Base-by-base conservation (phyloP, 2,888 invertebrate species). In the Nomada flava region DNA sequence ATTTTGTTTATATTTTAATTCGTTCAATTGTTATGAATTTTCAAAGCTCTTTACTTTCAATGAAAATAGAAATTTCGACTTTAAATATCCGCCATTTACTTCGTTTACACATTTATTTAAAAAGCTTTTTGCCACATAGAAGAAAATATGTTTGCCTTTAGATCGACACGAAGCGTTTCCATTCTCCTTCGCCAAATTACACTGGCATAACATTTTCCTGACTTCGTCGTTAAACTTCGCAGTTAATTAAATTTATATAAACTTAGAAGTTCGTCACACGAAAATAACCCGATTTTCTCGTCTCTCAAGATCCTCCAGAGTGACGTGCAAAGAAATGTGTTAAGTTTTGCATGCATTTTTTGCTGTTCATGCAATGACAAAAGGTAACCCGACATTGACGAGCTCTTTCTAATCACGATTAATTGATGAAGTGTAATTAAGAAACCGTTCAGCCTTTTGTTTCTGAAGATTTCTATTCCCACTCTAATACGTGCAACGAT, bases 381-480 rank as follows among this genome's bases (percentile, higher is more conserved):
- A 23, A 26, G 23, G 23, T 10, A 42, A 42, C 55, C 55, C 55
- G 15, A 55, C 53, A 36, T 53, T 11, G 50, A 65, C 29, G n/a
- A 13, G 23, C 53, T 42, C 4, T 23, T 23, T 68, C 42, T 55
- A 55, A 68, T 68, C 55, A 23, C 53, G 67, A 68, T 15, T 55
- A 42, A 55, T 53, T 7, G 67, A 55, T 5, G 23, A 68, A 55
- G 42, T 18, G 53, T 68, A 53, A 13, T 55, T 36, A 20, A 42
- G n/a, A 42, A 55, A 15, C 4, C 11, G 55, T 36, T 36, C 36
- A 36, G 55, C 55, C 55, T 68, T 62, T 50, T 18, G 23, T 23
- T 47, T 3, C 20, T 42, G 20, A 42, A 36, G 67, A 23, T 55
- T 3, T 55, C 55, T 53, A 42, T 55, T 55, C 10, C 18, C 42